Evolutionary conservation across 2,888 invertebrate genomes (phyloP), one percentile per base, ranked within the genome.

Genomic region (Cephus runcator): DNA sequence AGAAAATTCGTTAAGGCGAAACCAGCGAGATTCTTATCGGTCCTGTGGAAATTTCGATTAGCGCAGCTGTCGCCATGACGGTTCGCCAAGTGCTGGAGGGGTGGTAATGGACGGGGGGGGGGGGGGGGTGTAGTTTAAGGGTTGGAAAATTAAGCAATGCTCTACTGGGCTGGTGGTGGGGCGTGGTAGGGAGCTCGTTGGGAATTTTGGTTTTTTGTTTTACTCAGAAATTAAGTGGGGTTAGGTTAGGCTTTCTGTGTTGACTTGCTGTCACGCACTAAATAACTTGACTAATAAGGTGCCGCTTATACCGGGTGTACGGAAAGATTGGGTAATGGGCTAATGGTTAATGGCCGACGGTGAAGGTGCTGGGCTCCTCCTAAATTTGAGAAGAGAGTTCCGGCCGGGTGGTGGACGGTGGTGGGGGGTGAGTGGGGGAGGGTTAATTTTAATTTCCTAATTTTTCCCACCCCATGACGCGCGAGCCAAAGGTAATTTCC

Each of bases 401-500:
- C 84, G 80, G 82, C 77, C 79, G 81, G 81, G 79, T 83, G 85
- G 78, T 76, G 77, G 76, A 71, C 76, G 69, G n/a, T 68, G 40
- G 15, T 35, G 71, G 73, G 71, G 73, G 71, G 35, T n/a, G n/a
- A n/a, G 69, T 68, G 69, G 69, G 11, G 83, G 84, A 86, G 88
- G 88, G 88, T 87, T 91, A 89, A 91, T 91, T 91, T 91, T 91
- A 91, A 91, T 91, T 91, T 91, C 90, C 90, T 89, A 90, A 91
- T 90, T 91, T 91, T 90, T 90, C 87, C 87, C 87, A 82, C 87
- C 88, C 76, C 77, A 78, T 71, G 77, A 78, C 77, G 80, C 76
- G 79, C 82, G 76, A 78, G 82, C 81, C 82, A 81, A 85, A 86
- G 88, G 89, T 90, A 89, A 90, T 90, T 90, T 90, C 88, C 90